Percentiles rank a stretch among this genome's conserved stretches.
Conservation (phyloP, 2,797 vertebrate species). For the Protonibea diacanthus region DNA sequence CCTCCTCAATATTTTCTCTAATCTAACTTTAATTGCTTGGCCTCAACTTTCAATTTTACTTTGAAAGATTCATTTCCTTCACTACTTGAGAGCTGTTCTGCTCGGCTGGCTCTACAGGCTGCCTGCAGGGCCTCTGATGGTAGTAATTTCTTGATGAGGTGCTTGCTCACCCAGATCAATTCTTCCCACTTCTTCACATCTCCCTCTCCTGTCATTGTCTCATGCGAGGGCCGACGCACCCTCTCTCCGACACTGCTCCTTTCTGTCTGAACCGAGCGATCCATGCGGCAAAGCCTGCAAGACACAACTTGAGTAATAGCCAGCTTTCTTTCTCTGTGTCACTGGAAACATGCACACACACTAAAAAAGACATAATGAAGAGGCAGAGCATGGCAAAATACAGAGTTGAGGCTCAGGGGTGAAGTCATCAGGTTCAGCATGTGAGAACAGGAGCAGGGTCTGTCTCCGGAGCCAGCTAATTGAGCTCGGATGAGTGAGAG, state of each 20-base stretch:
- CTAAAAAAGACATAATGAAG: conserved; percentile 9
- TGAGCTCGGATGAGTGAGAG: conserved; percentile 62
- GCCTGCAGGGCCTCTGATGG: conserved; percentile 14
- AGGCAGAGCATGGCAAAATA: neutral
- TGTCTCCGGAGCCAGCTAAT: conserved; percentile 56
- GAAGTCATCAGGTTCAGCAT: conserved; percentile 48
- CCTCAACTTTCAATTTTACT: conserved; percentile 52
- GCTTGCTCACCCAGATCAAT: conserved; percentile 58
- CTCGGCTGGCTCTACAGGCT: conserved; percentile 4
- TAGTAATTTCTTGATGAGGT: conserved; percentile 49
- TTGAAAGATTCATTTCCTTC: conserved; percentile 62
- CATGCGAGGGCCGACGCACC: neutral
- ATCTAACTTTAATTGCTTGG: conserved; percentile 71
- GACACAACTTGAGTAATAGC: neutral
- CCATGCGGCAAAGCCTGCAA: neutral
- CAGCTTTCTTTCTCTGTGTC: neutral
- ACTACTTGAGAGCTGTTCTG: conserved; percentile 46
- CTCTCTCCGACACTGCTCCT: neutral
- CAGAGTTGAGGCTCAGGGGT: conserved; percentile 17
- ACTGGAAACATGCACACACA: neutral
- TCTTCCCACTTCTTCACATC: conserved; percentile 13
- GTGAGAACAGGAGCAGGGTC: conserved; percentile 62
- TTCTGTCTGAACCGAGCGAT: neutral
- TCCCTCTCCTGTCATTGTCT: conserved; percentile 11
- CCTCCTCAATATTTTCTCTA: conserved; percentile 41